Evolutionary conservation across 2,888 invertebrate species (phyloP), one percentile per base, ranked within the genome.

Genomic region (Lacanobia wlatinum): DNA sequence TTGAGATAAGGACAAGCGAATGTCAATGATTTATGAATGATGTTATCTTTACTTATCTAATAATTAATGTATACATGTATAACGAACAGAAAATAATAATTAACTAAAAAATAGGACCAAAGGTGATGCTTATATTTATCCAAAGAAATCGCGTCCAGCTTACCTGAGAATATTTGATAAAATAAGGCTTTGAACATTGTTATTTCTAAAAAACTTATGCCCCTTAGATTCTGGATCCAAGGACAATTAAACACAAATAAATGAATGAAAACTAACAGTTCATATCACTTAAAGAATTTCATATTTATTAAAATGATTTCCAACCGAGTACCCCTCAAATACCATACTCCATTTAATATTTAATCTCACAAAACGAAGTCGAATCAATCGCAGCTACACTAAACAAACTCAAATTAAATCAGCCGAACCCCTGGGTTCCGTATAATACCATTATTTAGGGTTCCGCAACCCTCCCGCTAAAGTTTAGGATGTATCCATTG

Each of bases 331-430:
- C 83, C 84, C 86, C 87, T 84, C 84, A 86, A 86, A 87, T 87
- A 85, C 68, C 78, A 70, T 72, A 80, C 84, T 84, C 71, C 63
- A 86, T 86, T 77, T 73, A 74, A 86, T 82, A 83, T 90, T 87
- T 88, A 90, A 87, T 88, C 81, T 83, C 78, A 65, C 70, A 70
- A 70, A 70, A 78, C 75, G 82, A 62, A 82, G 16, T 38, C 73
- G 79, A 82, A 86, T 86, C 85, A 85, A 87, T 87, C 78, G 84
- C 59, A 87, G 84, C 85, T 79, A 82, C 85, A 88, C 88, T 87
- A 90, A 90, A 90, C 90, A 90, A 90, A 90, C 90, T 90, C 84
- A 88, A 91, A 91, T 92, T 87, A 90, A 91, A 92, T 91, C 89
- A 90, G 81, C 85, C 82, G 77, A 78, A 86, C 85, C 86, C 87